Evolutionary conservation across 2,113 vertebrate genomes (phyloP).

Genomic region (Nyctibius bracteatus): DNA sequence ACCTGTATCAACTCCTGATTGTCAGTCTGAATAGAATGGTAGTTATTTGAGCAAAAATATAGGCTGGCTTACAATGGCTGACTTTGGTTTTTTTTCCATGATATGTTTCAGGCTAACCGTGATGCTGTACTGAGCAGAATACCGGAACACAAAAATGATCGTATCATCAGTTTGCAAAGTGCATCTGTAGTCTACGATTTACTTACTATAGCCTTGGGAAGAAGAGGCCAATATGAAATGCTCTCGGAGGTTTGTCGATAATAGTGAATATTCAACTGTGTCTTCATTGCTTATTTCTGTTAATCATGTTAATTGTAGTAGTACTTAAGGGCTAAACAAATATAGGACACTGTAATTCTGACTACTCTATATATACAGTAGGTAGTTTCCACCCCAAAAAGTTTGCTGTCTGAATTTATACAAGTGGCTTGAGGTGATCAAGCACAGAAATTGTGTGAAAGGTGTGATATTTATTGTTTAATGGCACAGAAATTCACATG

Average conservation of each 20-base stretch:
- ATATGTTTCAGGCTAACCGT: slow-evolving; percentile 86
- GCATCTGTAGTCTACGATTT: slow-evolving; percentile 96
- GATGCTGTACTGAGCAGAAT: slow-evolving; percentile 96
- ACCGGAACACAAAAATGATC: slow-evolving; percentile 94
- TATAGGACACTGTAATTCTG: background rate
- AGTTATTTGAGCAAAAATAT: background rate
- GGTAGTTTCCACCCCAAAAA: background rate
- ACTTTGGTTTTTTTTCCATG: background rate
- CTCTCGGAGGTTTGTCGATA: slow-evolving; percentile 87
- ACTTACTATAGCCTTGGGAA: slow-evolving; percentile 94
- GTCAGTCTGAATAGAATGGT: background rate
- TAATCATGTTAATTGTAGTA: background rate
- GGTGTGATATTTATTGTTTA: background rate
- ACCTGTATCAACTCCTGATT: background rate
- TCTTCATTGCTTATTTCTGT: background rate
- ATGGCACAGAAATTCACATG: background rate
- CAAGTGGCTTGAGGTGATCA: background rate
- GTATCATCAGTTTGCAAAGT: slow-evolving; percentile 96
- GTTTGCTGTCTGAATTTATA: background rate
- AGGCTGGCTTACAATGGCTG: background rate
- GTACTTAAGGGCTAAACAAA: background rate
- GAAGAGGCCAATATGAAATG: slow-evolving; percentile 98
- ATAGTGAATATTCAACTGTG: background rate
- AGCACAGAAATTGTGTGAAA: background rate
- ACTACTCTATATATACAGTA: background rate